Conservation (phyloP, 2,888 invertebrate species). For the Buathra laborator region DNA sequence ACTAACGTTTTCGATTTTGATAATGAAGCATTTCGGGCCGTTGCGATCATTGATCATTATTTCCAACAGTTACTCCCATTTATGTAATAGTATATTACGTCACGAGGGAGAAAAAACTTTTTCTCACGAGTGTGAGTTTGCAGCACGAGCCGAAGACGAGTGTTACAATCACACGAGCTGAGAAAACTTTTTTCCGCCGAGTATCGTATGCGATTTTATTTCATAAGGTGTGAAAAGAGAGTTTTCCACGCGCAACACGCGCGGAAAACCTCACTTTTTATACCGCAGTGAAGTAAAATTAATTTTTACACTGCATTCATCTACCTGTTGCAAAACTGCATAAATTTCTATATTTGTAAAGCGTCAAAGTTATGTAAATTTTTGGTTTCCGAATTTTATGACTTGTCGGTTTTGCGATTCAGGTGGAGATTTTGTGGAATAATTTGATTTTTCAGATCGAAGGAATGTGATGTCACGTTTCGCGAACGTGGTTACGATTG, state of each 20-base stretch:
- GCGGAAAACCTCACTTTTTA: too few relatives aligned
- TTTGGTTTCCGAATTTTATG: constrained; percentile 27
- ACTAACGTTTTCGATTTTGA: too few relatives aligned
- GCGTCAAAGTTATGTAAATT: constrained; percentile 16
- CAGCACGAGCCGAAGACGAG: too few relatives aligned
- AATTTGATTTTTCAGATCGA: constrained; percentile 3
- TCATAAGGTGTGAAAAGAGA: too few relatives aligned
- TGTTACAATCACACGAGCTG: too few relatives aligned
- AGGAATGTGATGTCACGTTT: constrained; percentile 73
- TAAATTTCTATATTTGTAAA: constrained; percentile 10
- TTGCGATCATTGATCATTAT: neutral
- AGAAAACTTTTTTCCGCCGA: too few relatives aligned
- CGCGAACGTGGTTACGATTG: constrained; percentile 75
- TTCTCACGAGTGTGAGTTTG: too few relatives aligned
- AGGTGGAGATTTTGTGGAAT: neutral
- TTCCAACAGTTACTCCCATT: neutral
- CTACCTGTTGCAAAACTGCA: constrained; percentile 4
- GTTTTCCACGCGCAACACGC: too few relatives aligned
- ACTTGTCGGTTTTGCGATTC: constrained; percentile 12
- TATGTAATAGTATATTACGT: neutral
- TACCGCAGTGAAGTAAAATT: neutral
- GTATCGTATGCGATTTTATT: too few relatives aligned
- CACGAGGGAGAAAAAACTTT: too few relatives aligned
- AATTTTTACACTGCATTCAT: neutral
- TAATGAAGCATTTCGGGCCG: neutral